Evolutionary conservation across 2,113 vertebrate species (phyloP).

Genomic region (Campylomormyrus tamandua): DNA sequence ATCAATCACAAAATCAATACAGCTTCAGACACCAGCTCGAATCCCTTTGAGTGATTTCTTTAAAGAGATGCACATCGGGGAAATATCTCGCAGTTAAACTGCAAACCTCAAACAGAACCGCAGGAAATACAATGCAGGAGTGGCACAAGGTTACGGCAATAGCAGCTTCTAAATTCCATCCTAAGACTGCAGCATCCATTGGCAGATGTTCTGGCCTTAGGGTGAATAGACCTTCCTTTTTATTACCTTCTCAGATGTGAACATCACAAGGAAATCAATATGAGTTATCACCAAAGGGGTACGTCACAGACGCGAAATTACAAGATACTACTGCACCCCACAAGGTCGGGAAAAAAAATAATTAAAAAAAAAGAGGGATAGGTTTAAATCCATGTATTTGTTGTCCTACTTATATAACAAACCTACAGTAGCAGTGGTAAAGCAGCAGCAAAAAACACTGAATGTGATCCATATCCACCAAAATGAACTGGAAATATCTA

Average conservation of each 20-base stretch:
- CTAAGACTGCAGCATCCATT: neutral
- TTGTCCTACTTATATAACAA: neutral
- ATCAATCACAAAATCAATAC: neutral
- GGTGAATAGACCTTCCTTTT: conserved; percentile 6
- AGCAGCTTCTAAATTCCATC: neutral
- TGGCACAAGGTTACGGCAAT: neutral
- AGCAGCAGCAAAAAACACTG: neutral
- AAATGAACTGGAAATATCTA: neutral
- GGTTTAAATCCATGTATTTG: neutral
- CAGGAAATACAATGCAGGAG: neutral
- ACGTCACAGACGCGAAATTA: neutral
- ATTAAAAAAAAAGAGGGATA: neutral
- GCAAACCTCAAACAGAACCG: neutral
- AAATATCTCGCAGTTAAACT: neutral
- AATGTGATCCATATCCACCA: neutral
- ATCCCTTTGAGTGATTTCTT: neutral
- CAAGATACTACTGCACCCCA: neutral
- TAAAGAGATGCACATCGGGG: neutral
- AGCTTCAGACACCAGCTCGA: neutral
- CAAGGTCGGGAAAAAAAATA: neutral
- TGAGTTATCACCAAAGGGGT: conserved; percentile 1
- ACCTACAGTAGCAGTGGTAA: neutral
- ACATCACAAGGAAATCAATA: conserved; percentile 15
- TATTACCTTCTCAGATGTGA: conserved; percentile 8
- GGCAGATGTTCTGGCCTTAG: conserved; percentile 7